Conservation (phyloP, 2,888 invertebrate genomes). For the Uloborus plumipes region DNA sequence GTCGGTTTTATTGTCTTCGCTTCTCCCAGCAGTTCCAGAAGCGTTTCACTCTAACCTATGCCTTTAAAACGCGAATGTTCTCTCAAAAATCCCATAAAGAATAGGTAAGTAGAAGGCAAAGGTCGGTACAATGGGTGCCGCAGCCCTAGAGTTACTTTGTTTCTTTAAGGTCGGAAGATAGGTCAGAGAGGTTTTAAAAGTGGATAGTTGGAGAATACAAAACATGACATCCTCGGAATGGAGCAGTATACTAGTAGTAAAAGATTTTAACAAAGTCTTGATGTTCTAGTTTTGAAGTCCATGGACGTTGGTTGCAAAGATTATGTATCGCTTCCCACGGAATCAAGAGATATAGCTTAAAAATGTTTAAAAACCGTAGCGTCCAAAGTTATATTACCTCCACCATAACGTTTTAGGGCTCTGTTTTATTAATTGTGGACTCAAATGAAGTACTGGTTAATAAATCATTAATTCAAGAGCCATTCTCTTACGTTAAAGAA, state of each 20-base stretch:
- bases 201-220: background rate
- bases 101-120: background rate
- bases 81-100: constrained; percentile 4
- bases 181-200: background rate
- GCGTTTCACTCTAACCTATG: background rate
- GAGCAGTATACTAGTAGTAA: background rate
- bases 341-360: no score
- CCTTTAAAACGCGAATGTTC: constrained; percentile 7
- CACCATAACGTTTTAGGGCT: no score
- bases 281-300: no score
- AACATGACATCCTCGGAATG: background rate
- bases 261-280: no score
- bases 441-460: no score
- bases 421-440: no score
- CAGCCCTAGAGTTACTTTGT: background rate
- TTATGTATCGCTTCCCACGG: no score
- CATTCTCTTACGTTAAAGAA: no score
- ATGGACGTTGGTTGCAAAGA: no score
- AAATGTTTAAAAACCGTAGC: no score
- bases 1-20: constrained; percentile 1
- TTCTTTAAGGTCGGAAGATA: background rate
- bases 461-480: no score
- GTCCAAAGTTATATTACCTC: no score
- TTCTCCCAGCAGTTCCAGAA: background rate
- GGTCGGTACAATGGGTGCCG: background rate